A percentile compares a stretch with the other conserved stretches of the same genome.
Conservation (phyloP, 2,113 vertebrate genomes). For the Sigmodon hispidus region DNA sequence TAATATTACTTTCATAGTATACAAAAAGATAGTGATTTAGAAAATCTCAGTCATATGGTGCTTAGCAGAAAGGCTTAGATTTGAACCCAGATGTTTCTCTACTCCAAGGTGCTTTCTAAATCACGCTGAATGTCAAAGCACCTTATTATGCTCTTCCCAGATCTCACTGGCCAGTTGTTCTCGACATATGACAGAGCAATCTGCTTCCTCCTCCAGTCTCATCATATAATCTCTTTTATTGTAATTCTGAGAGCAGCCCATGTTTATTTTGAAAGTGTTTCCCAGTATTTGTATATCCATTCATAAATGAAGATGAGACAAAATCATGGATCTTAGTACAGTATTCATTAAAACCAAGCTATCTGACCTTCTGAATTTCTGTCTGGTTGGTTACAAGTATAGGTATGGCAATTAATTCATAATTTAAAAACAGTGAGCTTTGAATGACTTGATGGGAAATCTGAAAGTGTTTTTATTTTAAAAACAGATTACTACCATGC, state of each 20-base stretch:
- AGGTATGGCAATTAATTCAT: background rate
- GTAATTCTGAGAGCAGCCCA: background rate
- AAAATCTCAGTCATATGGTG: background rate
- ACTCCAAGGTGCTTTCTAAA: background rate
- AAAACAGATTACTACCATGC: background rate
- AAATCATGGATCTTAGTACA: background rate
- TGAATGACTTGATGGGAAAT: background rate
- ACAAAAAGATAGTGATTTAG: background rate
- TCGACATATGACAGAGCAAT: background rate
- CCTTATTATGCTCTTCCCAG: background rate
- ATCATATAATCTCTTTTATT: background rate
- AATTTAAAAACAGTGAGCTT: background rate
- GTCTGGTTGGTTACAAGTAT: background rate
- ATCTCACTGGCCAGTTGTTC: background rate
- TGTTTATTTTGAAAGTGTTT: background rate
- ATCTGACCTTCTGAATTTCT: background rate
- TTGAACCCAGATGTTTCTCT: background rate
- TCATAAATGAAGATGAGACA: background rate
- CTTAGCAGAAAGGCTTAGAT: background rate
- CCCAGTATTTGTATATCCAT: background rate
- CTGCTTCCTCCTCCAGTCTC: background rate
- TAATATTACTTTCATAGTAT: background rate
- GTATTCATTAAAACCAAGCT: background rate
- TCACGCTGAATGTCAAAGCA: background rate
- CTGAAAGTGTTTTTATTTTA: background rate